These are phyloP conservation scores for Piscicola geometra DNA, from an alignment of 2,888 invertebrate species.

Conservation along the genomic window DNA sequence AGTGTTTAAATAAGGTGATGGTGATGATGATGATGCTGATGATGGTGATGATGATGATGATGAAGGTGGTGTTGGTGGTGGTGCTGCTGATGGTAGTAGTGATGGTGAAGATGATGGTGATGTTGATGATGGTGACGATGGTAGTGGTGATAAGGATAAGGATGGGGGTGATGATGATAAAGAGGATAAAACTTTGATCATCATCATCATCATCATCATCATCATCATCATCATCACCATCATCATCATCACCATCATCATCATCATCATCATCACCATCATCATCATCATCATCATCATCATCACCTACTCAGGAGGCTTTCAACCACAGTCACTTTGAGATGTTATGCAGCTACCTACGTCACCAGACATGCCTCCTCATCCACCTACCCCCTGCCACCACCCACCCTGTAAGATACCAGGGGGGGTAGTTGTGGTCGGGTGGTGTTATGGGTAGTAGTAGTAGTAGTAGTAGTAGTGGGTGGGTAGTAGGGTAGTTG, in stretches of 20 bases:
- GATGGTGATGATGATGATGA: slow-evolving; percentile 30
- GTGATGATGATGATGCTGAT: slow-evolving; percentile 27
- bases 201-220: neutral
- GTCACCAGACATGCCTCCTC: too few species aligned
- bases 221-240: neutral
- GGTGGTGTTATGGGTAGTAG: too few species aligned
- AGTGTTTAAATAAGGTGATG: neutral
- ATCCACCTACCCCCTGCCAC: too few species aligned
- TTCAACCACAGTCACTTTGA: too few species aligned
- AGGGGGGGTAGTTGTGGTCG: too few species aligned
- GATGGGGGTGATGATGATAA: slow-evolving; percentile 15
- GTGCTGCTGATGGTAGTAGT: slow-evolving; percentile 22
- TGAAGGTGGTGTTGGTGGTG: slow-evolving; percentile 9
- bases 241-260: slow-evolving; percentile 2
- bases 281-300: slow-evolving; percentile 4
- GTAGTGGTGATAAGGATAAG: neutral
- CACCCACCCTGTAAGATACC: too few species aligned
- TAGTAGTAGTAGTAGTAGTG: too few species aligned
- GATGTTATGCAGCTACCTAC: too few species aligned
- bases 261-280: slow-evolving; percentile 9
- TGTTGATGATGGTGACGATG: slow-evolving; percentile 37
- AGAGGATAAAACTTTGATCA: slow-evolving; percentile 2
- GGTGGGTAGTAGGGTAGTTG: too few species aligned
- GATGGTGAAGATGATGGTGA: slow-evolving; percentile 26
- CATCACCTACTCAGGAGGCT: too few species aligned